phyloP scores from a whole-genome alignment of 2,113 vertebrate species.

The Rhabdomys dilectus region DNA sequence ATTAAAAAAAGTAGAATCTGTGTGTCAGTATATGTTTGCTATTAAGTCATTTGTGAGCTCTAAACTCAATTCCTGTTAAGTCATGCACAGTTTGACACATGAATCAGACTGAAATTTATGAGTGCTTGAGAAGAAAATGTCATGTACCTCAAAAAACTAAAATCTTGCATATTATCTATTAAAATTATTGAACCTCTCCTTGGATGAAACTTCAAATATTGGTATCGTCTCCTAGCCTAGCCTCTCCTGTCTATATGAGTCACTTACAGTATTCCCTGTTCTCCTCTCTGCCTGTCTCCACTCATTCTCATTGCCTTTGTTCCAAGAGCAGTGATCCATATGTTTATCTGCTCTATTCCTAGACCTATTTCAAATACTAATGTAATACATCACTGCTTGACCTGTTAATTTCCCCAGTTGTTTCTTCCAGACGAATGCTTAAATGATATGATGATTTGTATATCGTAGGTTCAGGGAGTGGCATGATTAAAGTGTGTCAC shows the following conservation, averaged over 20 bases:
- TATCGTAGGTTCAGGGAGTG: too few species aligned
- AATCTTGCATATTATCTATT: background rate
- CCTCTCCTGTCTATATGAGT: background rate
- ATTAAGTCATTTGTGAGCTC: background rate
- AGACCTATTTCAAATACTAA: background rate
- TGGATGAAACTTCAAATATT: background rate
- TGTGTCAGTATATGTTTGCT: slow-evolving; percentile 52
- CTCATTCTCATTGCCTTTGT: background rate
- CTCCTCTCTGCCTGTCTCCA: background rate
- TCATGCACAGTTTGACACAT: slow-evolving; percentile 1
- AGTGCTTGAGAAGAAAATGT: background rate
- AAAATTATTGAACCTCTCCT: background rate
- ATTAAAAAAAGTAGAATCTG: slow-evolving; percentile 30
- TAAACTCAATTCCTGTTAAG: slow-evolving; percentile 55
- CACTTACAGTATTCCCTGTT: background rate
- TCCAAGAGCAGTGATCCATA: background rate
- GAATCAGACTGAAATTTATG: background rate
- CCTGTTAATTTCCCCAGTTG: background rate
- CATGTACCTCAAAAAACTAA: background rate
- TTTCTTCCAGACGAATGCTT: background rate
- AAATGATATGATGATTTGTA: background rate
- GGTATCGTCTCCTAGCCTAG: background rate
- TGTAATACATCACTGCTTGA: background rate
- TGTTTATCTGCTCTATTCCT: background rate
- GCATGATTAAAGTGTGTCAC: too few species aligned